These are phyloP conservation scores for Habropoda laboriosa DNA, from an alignment of 1,140 invertebrate genomes.

Conservation along the genomic window DNA sequence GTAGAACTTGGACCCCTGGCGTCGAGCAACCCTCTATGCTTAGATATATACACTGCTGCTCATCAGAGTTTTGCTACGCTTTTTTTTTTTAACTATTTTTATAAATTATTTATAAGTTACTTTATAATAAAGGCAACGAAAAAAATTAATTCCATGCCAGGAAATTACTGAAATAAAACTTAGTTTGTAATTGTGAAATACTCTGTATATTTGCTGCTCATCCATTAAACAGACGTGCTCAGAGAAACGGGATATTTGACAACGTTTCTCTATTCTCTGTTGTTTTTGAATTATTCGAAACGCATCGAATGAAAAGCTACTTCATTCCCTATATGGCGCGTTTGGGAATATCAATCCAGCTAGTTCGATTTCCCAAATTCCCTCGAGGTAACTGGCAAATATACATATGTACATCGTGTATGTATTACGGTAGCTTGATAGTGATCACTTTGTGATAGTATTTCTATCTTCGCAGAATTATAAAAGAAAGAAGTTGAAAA, in stretches of 20 bases:
- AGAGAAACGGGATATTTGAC: background rate
- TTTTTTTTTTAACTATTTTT: fast-evolving
- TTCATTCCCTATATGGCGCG: background rate
- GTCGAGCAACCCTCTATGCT: too few species aligned
- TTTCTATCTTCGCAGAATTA: background rate
- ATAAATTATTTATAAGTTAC: too few species aligned
- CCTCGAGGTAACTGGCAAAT: background rate
- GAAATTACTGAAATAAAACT: too few species aligned
- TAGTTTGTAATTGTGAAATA: too few species aligned
- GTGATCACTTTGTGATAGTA: background rate
- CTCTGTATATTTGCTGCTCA: too few species aligned
- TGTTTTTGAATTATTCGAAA: conserved; percentile 4
- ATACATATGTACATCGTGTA: too few species aligned
- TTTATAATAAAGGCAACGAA: too few species aligned
- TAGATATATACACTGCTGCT: background rate
- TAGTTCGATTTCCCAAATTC: conserved; percentile 1
- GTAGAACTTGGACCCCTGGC: too few species aligned
- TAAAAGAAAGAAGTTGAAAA: background rate
- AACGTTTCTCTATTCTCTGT: background rate
- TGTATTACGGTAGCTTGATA: background rate
- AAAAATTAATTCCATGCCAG: too few species aligned
- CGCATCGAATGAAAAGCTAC: background rate
- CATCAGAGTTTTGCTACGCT: background rate
- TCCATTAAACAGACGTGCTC: background rate
- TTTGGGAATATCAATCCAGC: conserved; percentile 8